Conservation (phyloP, 2,113 vertebrate genomes). For the Regulus satrapa region DNA sequence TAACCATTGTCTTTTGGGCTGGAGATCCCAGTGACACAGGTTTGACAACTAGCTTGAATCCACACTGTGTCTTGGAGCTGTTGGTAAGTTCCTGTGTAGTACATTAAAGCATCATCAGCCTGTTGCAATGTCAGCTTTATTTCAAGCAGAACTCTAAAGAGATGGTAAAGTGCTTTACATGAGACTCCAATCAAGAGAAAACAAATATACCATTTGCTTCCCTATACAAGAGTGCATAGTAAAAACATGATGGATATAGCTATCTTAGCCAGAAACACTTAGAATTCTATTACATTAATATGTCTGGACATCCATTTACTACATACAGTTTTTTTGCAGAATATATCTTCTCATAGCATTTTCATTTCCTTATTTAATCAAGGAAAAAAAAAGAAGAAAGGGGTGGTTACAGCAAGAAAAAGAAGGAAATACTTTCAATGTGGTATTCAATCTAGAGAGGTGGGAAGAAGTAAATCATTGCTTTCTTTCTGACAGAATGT, state of each 20-base stretch:
- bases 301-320: neutral
- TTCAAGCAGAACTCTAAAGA: neutral
- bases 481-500: neutral
- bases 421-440: neutral
- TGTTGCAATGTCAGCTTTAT: neutral
- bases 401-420: neutral
- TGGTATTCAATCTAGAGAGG: neutral
- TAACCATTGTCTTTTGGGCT: neutral
- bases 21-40: neutral
- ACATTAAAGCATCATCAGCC: neutral
- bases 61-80: neutral
- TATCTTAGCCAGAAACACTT: neutral
- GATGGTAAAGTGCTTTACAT: neutral
- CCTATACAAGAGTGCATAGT: neutral
- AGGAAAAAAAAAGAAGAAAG: neutral
- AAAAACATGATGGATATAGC: neutral
- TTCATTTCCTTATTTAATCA: neutral
- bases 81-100: neutral
- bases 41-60: neutral
- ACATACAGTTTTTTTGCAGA: neutral
- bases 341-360: neutral
- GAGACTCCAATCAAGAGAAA: neutral
- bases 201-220: slow-evolving; percentile 15
- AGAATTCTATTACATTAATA: neutral
- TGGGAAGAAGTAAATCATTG: neutral